Evolutionary conservation across 2,113 vertebrate genomes (phyloP), one percentile per base, ranked within the genome.

Genomic region (Psophia crepitans): DNA sequence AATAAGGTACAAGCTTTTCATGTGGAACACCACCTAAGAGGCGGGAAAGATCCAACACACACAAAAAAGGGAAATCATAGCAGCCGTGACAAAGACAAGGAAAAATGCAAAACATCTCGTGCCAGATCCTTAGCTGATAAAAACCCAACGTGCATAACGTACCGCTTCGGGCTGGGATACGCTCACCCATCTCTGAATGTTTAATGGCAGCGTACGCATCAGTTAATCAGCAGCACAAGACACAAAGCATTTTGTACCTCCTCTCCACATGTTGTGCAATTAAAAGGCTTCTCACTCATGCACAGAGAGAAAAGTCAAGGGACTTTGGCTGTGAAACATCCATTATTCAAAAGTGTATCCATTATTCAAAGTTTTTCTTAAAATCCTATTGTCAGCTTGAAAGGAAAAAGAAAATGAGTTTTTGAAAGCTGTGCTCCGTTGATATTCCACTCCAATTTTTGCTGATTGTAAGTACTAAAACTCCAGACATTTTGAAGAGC

Each of bases 281-380:
- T 97, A 97, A 93, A 97, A 97, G 85, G 57, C 87, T 95, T 93
- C 92, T 93, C 84, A 77, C 96, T 93, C 94, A 90, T 82, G 82
- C 93, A 91, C 87, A 58, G 74, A 96, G 56, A 93, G 87, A 81
- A 96, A 96, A 96, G 88, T 86, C 96, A 96, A 83, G 93, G 93
- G 90, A 97, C 71, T 95, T 93, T 0, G 39, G 82, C 94, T 86
- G 76, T 53, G 70, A 80, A 93, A 20, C 93, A 97, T 97, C 93
- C 93, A 97, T 97, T 96, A 97, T 97, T 97, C 95, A 97, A 73
- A 84, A 95, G 92, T 73, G 43, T 94, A 97, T 97, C 93, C 92
- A 96, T 97, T 97, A 97, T 97, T 97, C 91, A 96, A 84, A 95
- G 90, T 95, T 94, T 95, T 96, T 63, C 90, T 95, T 96, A 95